Percentiles rank a stretch among this genome's conserved stretches.
Conservation (phyloP, 1,140 invertebrate genomes). For the Aphaenogaster floridana region DNA sequence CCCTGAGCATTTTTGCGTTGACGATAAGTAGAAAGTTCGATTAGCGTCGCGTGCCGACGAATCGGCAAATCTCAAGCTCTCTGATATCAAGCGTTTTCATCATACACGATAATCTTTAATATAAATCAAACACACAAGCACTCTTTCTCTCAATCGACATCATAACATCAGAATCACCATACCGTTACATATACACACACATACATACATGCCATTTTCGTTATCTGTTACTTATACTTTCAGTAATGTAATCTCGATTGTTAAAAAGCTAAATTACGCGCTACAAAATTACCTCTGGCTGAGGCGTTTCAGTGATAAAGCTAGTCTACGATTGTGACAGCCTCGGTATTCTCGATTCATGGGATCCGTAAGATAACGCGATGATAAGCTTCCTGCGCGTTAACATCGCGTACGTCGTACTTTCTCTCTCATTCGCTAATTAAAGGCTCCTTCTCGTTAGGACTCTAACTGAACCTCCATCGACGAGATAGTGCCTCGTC, state of each 20-base stretch:
- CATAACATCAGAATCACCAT: not conserved
- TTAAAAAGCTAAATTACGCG: constrained; percentile 42
- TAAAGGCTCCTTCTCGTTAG: constrained; percentile 9
- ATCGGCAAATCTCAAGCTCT: constrained; percentile 10
- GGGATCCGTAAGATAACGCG: not conserved
- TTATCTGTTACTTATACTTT: constrained; percentile 44
- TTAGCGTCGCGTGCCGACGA: not conserved
- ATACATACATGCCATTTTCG: not conserved
- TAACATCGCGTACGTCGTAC: not conserved
- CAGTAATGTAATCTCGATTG: constrained; percentile 40
- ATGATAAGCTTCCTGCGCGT: constrained; percentile 3
- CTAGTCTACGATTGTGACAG: constrained; percentile 14
- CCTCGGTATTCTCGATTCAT: not conserved
- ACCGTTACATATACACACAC: not conserved
- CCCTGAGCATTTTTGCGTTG: constrained; percentile 44
- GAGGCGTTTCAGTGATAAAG: not conserved
- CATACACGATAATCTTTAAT: constrained; percentile 8
- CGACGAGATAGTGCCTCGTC: not conserved
- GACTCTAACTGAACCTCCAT: constrained; percentile 25
- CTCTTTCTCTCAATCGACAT: not conserved
- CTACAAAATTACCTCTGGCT: constrained; percentile 25
- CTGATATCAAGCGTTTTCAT: constrained; percentile 15
- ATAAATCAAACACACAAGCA: not conserved
- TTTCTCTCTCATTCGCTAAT: not conserved
- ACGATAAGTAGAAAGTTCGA: constrained; percentile 37